phyloP scores from a whole-genome alignment of 1,140 invertebrate genomes.

The Oppia nitens region DNA sequence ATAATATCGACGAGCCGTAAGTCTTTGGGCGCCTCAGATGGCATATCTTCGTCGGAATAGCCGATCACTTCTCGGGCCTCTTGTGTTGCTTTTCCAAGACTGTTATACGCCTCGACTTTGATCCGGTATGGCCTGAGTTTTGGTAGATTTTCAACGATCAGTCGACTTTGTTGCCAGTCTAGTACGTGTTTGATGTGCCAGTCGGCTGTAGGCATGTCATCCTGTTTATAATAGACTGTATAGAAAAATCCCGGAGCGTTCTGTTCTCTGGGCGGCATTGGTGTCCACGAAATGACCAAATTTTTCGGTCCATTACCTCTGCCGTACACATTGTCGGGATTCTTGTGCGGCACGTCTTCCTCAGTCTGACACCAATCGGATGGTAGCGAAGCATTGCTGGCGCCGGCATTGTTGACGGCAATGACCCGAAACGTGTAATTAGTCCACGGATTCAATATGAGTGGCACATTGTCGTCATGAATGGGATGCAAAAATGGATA shows the following conservation, averaged over 20 bases:
- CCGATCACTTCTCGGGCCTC: conserved; percentile 63
- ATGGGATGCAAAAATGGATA: conserved; percentile 54
- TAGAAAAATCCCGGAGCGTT: conserved; percentile 87
- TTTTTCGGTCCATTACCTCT: conserved; percentile 71
- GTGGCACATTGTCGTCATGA: conserved; percentile 53
- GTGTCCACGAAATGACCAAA: conserved; percentile 84
- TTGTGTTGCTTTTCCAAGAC: conserved; percentile 66
- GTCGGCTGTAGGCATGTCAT: conserved; percentile 45
- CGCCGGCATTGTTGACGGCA: conserved; percentile 81
- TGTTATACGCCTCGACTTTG: conserved; percentile 80
- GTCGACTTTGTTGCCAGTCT: conserved; percentile 51
- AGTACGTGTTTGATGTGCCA: conserved; percentile 54
- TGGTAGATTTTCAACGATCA: conserved; percentile 59
- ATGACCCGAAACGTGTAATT: conserved; percentile 93
- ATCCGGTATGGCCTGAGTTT: conserved; percentile 80
- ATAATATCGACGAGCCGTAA: conserved; percentile 59
- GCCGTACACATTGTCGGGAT: conserved; percentile 84
- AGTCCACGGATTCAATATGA: conserved; percentile 70
- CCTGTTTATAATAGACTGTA: conserved; percentile 63
- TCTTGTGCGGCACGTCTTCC: conserved; percentile 73
- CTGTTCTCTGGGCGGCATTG: conserved; percentile 90
- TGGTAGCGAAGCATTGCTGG: conserved; percentile 62
- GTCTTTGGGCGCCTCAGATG: conserved; percentile 59
- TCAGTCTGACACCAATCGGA: conserved; percentile 62
- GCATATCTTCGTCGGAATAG: conserved; percentile 84